Conservation (phyloP, 2,113 vertebrate genomes). For the Protobothrops mucrosquamatus region DNA sequence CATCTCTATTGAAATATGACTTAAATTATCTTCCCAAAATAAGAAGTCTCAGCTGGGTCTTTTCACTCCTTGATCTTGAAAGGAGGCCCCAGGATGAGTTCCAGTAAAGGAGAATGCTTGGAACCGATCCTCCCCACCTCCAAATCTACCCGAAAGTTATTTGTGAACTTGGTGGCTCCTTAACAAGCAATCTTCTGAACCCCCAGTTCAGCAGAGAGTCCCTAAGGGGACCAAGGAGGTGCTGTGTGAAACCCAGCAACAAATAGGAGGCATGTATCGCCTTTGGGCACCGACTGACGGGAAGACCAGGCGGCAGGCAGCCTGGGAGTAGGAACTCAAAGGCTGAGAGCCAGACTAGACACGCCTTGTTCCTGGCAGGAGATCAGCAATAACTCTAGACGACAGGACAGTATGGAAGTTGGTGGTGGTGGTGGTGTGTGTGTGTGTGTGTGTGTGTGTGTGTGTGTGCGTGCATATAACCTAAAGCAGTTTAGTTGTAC, state of each 20-base stretch:
- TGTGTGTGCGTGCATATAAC: background rate
- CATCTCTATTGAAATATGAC: background rate
- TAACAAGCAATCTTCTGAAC: background rate
- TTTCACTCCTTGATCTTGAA: background rate
- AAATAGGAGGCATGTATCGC: constrained; percentile 23
- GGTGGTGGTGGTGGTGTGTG: too few relatives aligned
- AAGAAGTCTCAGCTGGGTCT: background rate
- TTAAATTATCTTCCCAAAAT: background rate
- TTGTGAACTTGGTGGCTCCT: background rate
- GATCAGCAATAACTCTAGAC: constrained; percentile 13
- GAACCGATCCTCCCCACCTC: background rate
- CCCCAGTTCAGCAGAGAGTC: constrained; percentile 9
- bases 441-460: background rate
- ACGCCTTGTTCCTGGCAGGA: constrained; percentile 30
- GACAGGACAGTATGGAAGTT: background rate
- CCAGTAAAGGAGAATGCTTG: background rate
- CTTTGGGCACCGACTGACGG: constrained; percentile 27
- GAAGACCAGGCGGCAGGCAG: constrained; percentile 37
- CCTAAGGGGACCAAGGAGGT: constrained; percentile 4
- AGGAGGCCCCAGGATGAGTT: background rate
- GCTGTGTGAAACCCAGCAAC: constrained; percentile 16
- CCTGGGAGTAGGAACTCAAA: constrained; percentile 33
- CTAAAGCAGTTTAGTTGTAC: background rate
- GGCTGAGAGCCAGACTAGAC: constrained; percentile 35
- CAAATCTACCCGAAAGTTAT: background rate